Evolutionary conservation across 2,797 vertebrate species (phyloP), one percentile per base, ranked within the genome.

Genomic region (Enteromius unitaeniatus): DNA sequence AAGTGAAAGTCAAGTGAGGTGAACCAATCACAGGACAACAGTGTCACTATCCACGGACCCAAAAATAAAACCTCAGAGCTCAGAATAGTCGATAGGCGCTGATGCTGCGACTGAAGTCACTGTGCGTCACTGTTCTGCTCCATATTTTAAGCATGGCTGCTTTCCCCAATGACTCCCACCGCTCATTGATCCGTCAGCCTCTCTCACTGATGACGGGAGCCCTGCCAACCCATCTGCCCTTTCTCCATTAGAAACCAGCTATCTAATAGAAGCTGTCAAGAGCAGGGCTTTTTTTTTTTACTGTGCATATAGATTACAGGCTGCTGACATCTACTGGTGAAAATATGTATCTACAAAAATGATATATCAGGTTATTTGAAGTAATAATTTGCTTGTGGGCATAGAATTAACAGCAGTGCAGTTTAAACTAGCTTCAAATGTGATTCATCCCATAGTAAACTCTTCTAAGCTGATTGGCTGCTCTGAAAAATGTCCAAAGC

Each of bases 131-230:
- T 88, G 90, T 91, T 92, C 89, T 92, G 92, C 90, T 93, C 91
- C 90, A 92, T 92, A 92, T 92, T 93, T 94, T 94, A 91, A 91
- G 92, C 94, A 93, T 94, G 94, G 93, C 93, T 94, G 93, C 92
- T 93, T 93, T 92, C 90, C 89, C 93, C 91, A 85, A 92, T 94
- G 87, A 87, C 92, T 92, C 91, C 89, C 89, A 93, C 47, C 51
- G 7, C 34, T 51, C 74, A 89, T 84, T 75, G 84, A 82, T 84
- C 79, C 49, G 81, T 74, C 75, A 83, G 78, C 74, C 83, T 85
- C 64, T 79, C 62, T 82, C 49, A 68, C 53, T 60, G 62, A 83
- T 79, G 68, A 73, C 34, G 23, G 81, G 67, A 68, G 58, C 73
- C n/a, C 69, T 74, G 86, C 78, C 65, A 79, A 85, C 62, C 75